phyloP scores from a whole-genome alignment of 1,140 invertebrate species.

The Pteromalus puparum region DNA sequence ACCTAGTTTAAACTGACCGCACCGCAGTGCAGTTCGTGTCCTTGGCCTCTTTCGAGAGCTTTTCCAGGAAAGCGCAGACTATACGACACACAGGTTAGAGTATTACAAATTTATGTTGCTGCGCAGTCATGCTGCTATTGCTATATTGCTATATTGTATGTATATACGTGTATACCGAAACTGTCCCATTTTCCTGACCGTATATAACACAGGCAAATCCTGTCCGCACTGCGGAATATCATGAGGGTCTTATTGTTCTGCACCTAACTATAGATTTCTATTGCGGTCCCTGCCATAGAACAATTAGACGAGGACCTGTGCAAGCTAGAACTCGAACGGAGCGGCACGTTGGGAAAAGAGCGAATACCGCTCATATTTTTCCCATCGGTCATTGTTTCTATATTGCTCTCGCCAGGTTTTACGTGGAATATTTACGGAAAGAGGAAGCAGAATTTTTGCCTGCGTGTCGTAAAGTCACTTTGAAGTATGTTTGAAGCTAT shows the following conservation, averaged over 20 bases:
- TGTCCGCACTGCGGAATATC: neutral
- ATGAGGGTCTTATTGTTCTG: neutral
- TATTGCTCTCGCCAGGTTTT: no score
- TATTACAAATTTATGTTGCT: no score
- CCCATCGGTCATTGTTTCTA: no score
- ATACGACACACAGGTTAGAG: neutral
- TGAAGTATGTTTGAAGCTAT: no score
- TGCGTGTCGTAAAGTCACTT: no score
- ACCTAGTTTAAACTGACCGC: no score
- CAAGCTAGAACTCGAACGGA: neutral
- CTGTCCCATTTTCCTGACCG: neutral
- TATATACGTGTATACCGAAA: no score
- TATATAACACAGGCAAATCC: neutral
- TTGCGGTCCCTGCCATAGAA: conserved; percentile 54
- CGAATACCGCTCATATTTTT: neutral
- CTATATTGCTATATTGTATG: no score
- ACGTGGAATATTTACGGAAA: no score
- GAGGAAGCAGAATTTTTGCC: no score
- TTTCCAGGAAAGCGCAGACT: conserved; percentile 1
- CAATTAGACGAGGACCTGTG: conserved; percentile 42
- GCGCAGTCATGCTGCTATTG: no score
- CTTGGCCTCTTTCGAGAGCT: neutral
- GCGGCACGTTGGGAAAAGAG: neutral
- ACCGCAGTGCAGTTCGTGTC: no score
- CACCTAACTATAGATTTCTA: conserved; percentile 52